phyloP scores from a whole-genome alignment of 2,888 invertebrate genomes.

The Tenthredo notha region DNA sequence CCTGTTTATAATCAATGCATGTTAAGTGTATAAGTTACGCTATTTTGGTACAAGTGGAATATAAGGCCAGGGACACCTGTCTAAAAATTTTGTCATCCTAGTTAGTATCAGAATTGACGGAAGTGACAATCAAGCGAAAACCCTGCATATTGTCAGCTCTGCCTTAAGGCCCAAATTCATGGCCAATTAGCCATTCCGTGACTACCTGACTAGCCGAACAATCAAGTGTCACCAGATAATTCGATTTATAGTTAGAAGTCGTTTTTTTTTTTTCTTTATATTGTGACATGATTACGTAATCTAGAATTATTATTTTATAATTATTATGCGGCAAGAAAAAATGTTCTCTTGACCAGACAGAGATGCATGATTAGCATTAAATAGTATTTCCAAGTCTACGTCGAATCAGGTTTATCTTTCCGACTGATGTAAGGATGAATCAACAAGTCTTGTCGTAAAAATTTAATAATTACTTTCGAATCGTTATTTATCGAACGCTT shows the following conservation, averaged over 20 bases:
- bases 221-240: background rate
- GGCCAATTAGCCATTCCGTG: conserved; percentile 9
- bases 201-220: background rate
- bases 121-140: conserved; percentile 16
- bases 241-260: background rate
- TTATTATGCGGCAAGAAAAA: background rate
- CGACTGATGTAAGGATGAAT: background rate
- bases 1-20: background rate
- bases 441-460: background rate
- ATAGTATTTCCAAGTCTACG: background rate
- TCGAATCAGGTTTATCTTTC: background rate
- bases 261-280: background rate
- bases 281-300: background rate
- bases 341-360: background rate
- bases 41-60: background rate
- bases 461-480: background rate
- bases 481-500: background rate
- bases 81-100: background rate
- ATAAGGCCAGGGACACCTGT: background rate
- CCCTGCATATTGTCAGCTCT: background rate
- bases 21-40: background rate
- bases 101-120: background rate
- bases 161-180: conserved; percentile 14
- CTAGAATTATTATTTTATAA: background rate
- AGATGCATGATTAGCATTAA: background rate